Conservation (phyloP, 2,888 invertebrate genomes). For the Cistogaster globosa region DNA sequence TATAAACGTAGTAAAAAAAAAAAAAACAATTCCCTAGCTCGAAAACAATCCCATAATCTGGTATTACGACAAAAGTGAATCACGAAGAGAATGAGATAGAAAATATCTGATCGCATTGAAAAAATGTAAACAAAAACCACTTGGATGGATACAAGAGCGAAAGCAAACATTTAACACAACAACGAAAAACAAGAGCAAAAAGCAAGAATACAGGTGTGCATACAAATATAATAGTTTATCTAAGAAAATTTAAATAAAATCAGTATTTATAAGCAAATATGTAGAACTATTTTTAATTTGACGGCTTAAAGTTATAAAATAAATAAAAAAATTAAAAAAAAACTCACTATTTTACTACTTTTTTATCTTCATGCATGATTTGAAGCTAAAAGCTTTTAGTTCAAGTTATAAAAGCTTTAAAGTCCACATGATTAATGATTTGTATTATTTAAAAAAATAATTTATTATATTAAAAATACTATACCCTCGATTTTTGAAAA, state of each 20-base stretch:
- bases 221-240: slow-evolving; percentile 20
- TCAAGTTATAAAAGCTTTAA: too few relatives aligned
- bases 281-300: too few relatives aligned
- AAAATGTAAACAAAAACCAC: slow-evolving; percentile 62
- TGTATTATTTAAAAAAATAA: too few relatives aligned
- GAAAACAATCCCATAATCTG: slow-evolving; percentile 13
- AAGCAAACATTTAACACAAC: slow-evolving; percentile 40
- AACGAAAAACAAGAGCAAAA: slow-evolving; percentile 24
- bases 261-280: background rate
- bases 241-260: too few relatives aligned
- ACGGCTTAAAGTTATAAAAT: too few relatives aligned
- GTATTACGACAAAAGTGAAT: slow-evolving; percentile 44
- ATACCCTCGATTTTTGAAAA: too few relatives aligned
- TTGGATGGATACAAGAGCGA: slow-evolving; percentile 37
- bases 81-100: slow-evolving; percentile 41
- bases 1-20: background rate
- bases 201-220: slow-evolving; percentile 14
- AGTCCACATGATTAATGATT: too few relatives aligned
- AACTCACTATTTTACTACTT: too few relatives aligned
- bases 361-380: too few relatives aligned
- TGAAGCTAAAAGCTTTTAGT: too few relatives aligned
- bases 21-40: background rate
- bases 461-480: too few relatives aligned
- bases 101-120: slow-evolving; percentile 31
- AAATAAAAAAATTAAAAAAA: too few relatives aligned